Evolutionary conservation across 2,888 invertebrate genomes (phyloP).

Genomic region (Macrophya alboannulata): DNA sequence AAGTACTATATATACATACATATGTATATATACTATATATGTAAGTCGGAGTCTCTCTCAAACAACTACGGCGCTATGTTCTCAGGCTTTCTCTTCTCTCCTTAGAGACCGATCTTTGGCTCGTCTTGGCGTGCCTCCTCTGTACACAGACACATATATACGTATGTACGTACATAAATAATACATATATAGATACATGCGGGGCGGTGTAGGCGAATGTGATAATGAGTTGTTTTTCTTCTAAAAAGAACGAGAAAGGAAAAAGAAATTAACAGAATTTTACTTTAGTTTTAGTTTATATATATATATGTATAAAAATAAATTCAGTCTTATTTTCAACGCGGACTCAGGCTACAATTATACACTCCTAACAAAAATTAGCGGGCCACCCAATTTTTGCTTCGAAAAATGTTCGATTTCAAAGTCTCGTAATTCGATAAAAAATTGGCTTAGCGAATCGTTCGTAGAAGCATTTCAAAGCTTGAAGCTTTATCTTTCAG

Average conservation of each 20-base stretch:
- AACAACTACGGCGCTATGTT: conserved; percentile 70
- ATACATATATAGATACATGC: neutral
- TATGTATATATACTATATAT: conserved; percentile 32
- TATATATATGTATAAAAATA: no score
- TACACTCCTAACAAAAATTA: no score
- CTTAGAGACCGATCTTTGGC: conserved; percentile 73
- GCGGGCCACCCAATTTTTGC: no score
- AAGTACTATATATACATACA: neutral
- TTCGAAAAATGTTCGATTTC: no score
- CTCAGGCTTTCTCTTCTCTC: conserved; percentile 80
- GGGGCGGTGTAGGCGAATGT: neutral
- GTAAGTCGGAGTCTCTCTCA: conserved; percentile 55
- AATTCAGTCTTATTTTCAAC: no score
- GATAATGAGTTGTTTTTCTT: neutral
- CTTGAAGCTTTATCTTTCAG: no score
- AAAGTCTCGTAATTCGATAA: no score
- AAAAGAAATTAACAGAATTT: neutral
- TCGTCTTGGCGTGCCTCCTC: conserved; percentile 6
- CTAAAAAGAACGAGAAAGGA: neutral
- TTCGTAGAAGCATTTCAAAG: no score
- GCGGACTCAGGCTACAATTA: no score
- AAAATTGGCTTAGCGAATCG: no score
- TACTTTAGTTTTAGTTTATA: neutral
- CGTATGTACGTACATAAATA: neutral
- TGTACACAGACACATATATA: neutral